phyloP scores from a whole-genome alignment of 2,797 vertebrate genomes.

The Hirundo rustica region DNA sequence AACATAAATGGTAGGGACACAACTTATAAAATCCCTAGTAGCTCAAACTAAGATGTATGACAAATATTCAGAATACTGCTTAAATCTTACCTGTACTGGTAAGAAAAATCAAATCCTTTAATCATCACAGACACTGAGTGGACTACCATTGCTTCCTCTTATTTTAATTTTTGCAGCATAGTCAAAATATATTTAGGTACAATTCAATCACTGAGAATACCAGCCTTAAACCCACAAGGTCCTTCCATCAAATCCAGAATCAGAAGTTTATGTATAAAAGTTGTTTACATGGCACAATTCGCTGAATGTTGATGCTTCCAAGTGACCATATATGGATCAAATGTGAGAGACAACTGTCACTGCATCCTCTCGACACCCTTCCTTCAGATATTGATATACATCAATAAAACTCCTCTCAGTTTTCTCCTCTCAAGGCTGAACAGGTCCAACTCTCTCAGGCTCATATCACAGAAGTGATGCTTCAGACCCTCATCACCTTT shows the following conservation, averaged over 20 bases:
- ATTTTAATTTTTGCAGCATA: neutral
- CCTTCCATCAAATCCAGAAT: neutral
- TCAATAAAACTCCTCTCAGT: neutral
- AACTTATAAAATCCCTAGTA: neutral
- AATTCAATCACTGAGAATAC: neutral
- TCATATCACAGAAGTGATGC: neutral
- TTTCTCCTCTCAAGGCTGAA: neutral
- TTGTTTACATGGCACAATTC: neutral
- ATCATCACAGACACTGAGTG: neutral
- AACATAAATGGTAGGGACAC: neutral
- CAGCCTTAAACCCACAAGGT: neutral
- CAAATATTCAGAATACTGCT: neutral
- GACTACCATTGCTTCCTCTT: neutral
- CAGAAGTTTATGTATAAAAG: neutral
- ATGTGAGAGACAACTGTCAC: neutral
- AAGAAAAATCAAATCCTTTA: neutral
- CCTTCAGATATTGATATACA: neutral
- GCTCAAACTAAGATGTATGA: neutral
- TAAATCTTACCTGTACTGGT: neutral
- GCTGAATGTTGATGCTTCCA: neutral
- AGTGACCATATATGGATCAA: neutral
- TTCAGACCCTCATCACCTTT: neutral
- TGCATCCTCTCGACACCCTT: accelerated
- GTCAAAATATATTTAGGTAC: neutral
- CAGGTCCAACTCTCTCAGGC: neutral